Percentiles rank a stretch among this genome's conserved stretches.
phyloP scores from a whole-genome alignment of 35 echinoderm and acorn worm genomes.

The Lytechinus pictus region DNA sequence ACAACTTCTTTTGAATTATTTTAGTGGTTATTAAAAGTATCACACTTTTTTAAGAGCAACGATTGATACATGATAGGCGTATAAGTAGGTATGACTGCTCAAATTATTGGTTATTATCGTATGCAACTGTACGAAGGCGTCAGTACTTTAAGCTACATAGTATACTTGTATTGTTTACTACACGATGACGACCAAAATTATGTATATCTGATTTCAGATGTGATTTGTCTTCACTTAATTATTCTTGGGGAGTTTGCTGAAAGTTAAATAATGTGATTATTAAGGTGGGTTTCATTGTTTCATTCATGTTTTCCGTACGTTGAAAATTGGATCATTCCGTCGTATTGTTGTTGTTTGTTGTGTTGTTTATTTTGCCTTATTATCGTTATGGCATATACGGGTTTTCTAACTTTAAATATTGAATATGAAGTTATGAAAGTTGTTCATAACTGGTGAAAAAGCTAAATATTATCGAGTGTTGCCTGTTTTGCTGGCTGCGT shows the following conservation, averaged over 20 bases:
- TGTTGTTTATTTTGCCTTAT: background rate
- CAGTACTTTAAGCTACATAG: background rate
- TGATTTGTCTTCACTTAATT: no score
- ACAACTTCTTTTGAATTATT: no score
- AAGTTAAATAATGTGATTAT: no score
- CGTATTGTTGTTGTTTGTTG: background rate
- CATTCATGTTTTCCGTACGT: no score
- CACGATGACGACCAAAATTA: background rate
- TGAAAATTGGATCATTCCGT: no score
- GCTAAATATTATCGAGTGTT: background rate
- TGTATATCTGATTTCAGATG: no score
- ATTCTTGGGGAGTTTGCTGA: no score
- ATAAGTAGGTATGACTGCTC: no score
- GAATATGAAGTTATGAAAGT: background rate
- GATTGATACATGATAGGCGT: no score
- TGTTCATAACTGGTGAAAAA: background rate
- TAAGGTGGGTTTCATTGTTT: no score
- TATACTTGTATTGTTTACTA: background rate
- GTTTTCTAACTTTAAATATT: background rate
- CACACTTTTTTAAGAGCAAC: no score
- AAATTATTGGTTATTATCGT: background rate
- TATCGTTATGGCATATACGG: background rate
- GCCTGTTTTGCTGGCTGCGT: background rate
- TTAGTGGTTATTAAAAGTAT: no score
- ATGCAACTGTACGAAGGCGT: background rate